Evolutionary conservation across 1,140 invertebrate genomes (phyloP), one percentile per base, ranked within the genome.

Genomic region (Nomia melanderi): DNA sequence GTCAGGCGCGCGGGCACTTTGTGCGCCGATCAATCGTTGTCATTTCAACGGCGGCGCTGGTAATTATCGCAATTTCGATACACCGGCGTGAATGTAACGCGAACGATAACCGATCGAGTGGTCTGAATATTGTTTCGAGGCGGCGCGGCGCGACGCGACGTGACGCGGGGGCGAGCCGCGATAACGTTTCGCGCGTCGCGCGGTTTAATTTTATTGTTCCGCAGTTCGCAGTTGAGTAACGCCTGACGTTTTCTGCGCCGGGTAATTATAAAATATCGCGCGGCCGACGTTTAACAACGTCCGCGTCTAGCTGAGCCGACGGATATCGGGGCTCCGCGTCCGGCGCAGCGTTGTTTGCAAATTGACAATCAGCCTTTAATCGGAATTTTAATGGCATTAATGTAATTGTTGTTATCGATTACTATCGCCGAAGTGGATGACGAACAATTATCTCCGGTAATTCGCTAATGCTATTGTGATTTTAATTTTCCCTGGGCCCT

Each of bases 311-410:
- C 23, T 9, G 23, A 0, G 50, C n/a, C 2, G 2, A 9, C 9
- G 39, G 2, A 14, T 14, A 9, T 14, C 39, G 1, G 11, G 2
- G 11, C 39, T 41, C 39, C 41, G 4, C 41, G 14, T 17, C 12
- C 14, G 14, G 4, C 36, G 36, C 36, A 1, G 36, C 11, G 8
- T 56, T 27, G 53, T 12, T 25, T 17, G 41, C 53, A 56, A 56
- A 56, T 27, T 27, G 53, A 56, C 25, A 8, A 56, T 56, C 53
- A 27, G 53, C 53, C 11, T 27, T 56, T 56, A 56, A 56, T 56
- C 25, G 20, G 53, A 25, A 56, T 56, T 56, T 12, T 27, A 56
- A 56, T 27, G 11, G 23, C 53, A 25, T 56, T 56, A 25, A 56
- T 56, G 25, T 56, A 27, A 56, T 56, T 12, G 53, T n/a, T 56